These are phyloP conservation scores for Oryzias dopingdopingensis DNA, from an alignment of 2,797 vertebrate species.

Conservation along the genomic window DNA sequence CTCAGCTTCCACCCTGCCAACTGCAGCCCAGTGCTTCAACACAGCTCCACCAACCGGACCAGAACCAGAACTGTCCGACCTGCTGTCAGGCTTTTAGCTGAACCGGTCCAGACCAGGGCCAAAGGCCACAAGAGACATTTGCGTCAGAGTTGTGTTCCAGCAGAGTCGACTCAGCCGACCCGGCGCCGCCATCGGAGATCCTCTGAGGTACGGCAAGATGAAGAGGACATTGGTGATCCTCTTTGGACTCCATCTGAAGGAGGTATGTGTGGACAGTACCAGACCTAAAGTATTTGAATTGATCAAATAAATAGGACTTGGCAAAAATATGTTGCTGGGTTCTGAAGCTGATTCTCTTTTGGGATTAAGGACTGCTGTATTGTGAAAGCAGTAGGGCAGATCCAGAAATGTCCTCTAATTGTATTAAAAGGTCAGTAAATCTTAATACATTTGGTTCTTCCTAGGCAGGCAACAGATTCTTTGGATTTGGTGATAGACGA, in stretches of 20 bases:
- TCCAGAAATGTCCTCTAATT: too few relatives aligned
- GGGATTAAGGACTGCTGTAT: too few relatives aligned
- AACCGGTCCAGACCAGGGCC: constrained; percentile 15
- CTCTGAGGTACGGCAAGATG: neutral
- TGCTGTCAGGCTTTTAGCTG: constrained; percentile 17
- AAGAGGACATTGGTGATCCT: constrained; percentile 32
- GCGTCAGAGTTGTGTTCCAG: neutral
- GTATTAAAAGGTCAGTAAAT: too few relatives aligned
- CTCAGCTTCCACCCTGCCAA: constrained; percentile 55
- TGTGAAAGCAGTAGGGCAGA: too few relatives aligned
- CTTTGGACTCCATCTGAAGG: constrained; percentile 40
- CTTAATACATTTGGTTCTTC: too few relatives aligned
- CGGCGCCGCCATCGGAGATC: neutral
- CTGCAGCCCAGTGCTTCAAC: constrained; percentile 54
- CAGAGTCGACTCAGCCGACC: neutral
- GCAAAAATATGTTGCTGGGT: too few relatives aligned
- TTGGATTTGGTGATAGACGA: too few relatives aligned
- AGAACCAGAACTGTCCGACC: constrained; percentile 45
- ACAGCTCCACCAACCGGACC: constrained; percentile 44
- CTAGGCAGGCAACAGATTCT: too few relatives aligned
- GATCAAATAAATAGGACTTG: too few relatives aligned
- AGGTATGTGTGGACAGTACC: constrained; percentile 13
- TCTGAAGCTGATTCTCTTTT: too few relatives aligned
- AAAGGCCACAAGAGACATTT: constrained; percentile 18
- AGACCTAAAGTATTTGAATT: neutral